Conservation (phyloP, 2,888 invertebrate genomes). For the Camptogramma bilineatum region DNA sequence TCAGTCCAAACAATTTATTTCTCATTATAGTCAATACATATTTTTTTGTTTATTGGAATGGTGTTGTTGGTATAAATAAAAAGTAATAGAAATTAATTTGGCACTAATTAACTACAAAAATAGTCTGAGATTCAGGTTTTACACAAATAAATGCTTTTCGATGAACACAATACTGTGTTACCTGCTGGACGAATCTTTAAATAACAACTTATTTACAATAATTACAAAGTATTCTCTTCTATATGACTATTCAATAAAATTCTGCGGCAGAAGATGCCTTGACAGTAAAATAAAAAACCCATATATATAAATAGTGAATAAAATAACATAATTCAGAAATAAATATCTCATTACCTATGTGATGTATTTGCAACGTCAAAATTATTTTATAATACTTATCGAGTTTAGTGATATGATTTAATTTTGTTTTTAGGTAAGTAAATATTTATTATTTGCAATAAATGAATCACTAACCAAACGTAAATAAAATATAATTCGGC, state of each 20-base stretch:
- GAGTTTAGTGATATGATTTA: constrained; percentile 66
- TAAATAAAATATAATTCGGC: constrained; percentile 61
- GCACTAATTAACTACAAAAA: constrained; percentile 69
- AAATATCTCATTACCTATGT: constrained; percentile 42
- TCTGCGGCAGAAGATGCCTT: constrained; percentile 32
- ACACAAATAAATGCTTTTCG: constrained; percentile 73
- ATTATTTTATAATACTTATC: constrained; percentile 38
- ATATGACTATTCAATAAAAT: constrained; percentile 51
- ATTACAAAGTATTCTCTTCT: constrained; percentile 64
- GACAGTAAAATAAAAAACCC: constrained; percentile 11
- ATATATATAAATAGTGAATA: constrained; percentile 3
- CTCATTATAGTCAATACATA: constrained; percentile 60
- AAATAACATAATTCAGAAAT: constrained; percentile 7
- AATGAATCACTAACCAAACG: constrained; percentile 60
- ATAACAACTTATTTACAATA: constrained; percentile 80
- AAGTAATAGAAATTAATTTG: constrained; percentile 70
- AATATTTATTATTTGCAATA: constrained; percentile 31
- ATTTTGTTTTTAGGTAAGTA: constrained; percentile 42
- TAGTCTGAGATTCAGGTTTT: constrained; percentile 72
- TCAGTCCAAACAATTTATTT: constrained; percentile 82
- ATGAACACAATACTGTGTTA: constrained; percentile 54
- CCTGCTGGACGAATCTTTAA: constrained; percentile 70
- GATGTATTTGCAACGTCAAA: constrained; percentile 58
- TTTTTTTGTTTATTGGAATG: constrained; percentile 77
- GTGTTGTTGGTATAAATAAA: constrained; percentile 60